Percentiles rank a stretch among this genome's conserved stretches.
Conservation (phyloP, 2,888 invertebrate species). For the Dryobotodes eremita region DNA sequence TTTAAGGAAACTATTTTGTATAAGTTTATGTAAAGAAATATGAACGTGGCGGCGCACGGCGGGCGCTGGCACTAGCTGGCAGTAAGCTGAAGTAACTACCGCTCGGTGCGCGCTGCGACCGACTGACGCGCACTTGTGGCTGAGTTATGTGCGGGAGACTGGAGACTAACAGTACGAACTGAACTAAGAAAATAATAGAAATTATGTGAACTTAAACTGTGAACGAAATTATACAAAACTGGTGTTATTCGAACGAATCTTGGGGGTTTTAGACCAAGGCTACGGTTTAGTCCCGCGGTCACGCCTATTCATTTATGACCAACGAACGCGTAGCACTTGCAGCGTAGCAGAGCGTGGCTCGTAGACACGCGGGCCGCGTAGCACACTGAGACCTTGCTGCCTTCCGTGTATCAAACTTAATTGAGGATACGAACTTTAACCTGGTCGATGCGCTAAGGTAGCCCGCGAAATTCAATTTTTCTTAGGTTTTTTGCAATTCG, state of each 20-base stretch:
- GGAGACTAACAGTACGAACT: neutral
- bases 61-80: slow-evolving; percentile 20
- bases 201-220: neutral
- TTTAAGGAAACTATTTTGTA: slow-evolving; percentile 57
- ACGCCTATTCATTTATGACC: neutral
- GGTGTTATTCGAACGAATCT: neutral
- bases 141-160: neutral
- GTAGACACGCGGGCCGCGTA: neutral
- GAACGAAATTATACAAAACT: too few species aligned
- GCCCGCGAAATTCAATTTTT: too few species aligned
- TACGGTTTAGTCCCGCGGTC: neutral
- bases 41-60: neutral
- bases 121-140: slow-evolving; percentile 12
- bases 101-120: neutral
- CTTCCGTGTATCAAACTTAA: neutral
- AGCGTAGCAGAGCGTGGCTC: neutral
- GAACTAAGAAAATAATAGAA: neutral
- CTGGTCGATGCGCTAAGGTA: neutral
- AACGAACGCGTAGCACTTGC: neutral
- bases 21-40: slow-evolving; percentile 46
- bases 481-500: too few species aligned
- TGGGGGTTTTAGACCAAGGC: neutral
- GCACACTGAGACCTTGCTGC: neutral
- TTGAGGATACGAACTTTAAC: neutral
- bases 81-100: slow-evolving; percentile 33